Base-by-base conservation (phyloP, 2,113 vertebrate genomes). In the Percina caprodes region DNA sequence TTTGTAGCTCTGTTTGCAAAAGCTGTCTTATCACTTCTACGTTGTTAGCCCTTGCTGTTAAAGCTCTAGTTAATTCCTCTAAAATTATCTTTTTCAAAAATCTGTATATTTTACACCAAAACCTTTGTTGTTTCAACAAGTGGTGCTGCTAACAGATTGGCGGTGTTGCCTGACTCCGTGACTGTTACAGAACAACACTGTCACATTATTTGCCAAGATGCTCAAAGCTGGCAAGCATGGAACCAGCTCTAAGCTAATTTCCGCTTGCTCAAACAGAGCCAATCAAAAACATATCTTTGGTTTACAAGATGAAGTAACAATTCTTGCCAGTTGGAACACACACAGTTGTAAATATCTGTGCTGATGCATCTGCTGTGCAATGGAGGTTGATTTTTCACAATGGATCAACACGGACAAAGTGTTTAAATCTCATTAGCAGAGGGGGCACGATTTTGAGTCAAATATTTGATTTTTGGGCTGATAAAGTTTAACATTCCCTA, bases 131-230 rank as follows among this genome's bases (percentile, higher is more conserved):
- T 62, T 55, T 70, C 73, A 87, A 87, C 84, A 86, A 87, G 71
- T 63, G 62, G 33, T 71, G 67, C 42, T 26, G 75, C 75, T 85
- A 23, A 80, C 80, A 88, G 81, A 89, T 85, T 87, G 82, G 78
- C 60, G 1, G 24, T 77, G 74, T 54, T 58, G 73, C 63, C 63
- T 70, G 6, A 48, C 45, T 68, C 45, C 16, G 13, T 42, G 56
- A 52, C 61, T 86, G 62, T 71, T 19, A 42, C 56, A 74, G 23
- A 82, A 79, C 6, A 72, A 84, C 45, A 62, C 3, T 68, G 54
- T 85, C 75, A 82, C 49, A 74, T 75, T 84, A 74, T 89, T 69
- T 81, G 76, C 77, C 80, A 83, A 86, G 81, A 79, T 6, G n/a
- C 74, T 77, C 63, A 13, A 75, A 75, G 56, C 71, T 81, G 77